These are phyloP conservation scores for Dermochelys coriacea DNA, from an alignment of 2,797 vertebrate species.

Conservation along the genomic window DNA sequence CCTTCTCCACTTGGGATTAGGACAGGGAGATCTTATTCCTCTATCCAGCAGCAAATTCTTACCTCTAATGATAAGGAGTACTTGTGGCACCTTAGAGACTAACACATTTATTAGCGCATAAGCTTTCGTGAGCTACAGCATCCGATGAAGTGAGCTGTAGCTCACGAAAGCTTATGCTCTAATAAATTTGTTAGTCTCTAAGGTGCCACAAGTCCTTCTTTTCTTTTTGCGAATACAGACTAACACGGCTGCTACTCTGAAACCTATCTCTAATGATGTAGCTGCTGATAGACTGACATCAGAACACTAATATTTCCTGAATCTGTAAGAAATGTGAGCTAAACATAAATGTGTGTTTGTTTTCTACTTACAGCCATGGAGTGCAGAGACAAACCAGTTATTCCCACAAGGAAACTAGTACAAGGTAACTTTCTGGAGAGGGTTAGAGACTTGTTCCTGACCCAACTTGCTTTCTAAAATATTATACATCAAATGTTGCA, in stretches of 20 bases:
- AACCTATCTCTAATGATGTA: not conserved
- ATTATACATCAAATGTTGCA: fast-evolving
- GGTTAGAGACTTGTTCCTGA: not conserved
- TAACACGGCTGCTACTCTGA: no score
- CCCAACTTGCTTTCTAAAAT: fast-evolving
- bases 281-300: fast-evolving
- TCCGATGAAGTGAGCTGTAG: no score
- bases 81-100: no score
- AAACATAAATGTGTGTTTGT: fast-evolving
- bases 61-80: no score
- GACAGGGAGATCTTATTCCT: not conserved
- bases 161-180: no score
- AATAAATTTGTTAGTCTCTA: no score
- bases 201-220: no score
- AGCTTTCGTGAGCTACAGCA: no score
- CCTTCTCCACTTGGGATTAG: not conserved
- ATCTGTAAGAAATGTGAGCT: fast-evolving
- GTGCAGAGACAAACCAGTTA: conserved; percentile 84
- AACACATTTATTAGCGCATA: no score
- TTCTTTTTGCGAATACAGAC: no score
- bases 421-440: conserved; percentile 86
- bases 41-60: not conserved
- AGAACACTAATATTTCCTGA: fast-evolving
- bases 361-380: conserved; percentile 86
- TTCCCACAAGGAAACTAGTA: conserved; percentile 89